These are phyloP conservation scores for Chamaea fasciata DNA, from an alignment of 2,113 vertebrate species.

Conservation along the genomic window DNA sequence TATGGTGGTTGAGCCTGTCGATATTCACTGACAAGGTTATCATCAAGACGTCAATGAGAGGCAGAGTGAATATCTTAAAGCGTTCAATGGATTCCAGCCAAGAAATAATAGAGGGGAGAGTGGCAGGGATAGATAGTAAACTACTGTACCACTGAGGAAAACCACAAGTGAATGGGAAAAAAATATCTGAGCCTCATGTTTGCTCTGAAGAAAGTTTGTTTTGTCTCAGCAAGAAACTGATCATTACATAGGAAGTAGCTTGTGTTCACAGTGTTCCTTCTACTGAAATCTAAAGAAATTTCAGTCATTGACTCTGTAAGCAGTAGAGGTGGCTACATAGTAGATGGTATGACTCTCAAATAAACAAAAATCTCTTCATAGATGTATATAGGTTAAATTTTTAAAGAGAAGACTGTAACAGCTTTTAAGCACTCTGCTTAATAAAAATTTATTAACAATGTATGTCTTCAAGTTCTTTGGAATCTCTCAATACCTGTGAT, in stretches of 20 bases:
- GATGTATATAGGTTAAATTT: neutral
- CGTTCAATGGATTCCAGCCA: neutral
- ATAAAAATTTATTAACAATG: neutral
- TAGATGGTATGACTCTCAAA: neutral
- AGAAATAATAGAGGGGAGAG: neutral
- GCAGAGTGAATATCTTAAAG: neutral
- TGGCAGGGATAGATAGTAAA: neutral
- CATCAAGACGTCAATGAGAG: conserved; percentile 7
- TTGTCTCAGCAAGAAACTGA: neutral
- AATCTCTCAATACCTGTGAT: neutral
- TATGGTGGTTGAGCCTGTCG: neutral
- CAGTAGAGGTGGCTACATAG: neutral
- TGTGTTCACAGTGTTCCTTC: neutral
- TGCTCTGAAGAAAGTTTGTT: neutral
- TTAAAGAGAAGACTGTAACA: neutral
- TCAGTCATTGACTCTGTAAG: neutral
- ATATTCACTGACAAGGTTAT: conserved; percentile 16
- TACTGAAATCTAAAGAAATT: neutral
- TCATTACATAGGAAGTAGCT: neutral
- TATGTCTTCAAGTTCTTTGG: neutral
- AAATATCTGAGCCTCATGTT: neutral
- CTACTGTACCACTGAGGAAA: neutral
- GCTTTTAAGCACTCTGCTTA: neutral
- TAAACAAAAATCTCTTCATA: neutral
- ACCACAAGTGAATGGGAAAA: neutral